phyloP scores from a whole-genome alignment of 2,113 vertebrate genomes.

The Anarrhichthys ocellatus region DNA sequence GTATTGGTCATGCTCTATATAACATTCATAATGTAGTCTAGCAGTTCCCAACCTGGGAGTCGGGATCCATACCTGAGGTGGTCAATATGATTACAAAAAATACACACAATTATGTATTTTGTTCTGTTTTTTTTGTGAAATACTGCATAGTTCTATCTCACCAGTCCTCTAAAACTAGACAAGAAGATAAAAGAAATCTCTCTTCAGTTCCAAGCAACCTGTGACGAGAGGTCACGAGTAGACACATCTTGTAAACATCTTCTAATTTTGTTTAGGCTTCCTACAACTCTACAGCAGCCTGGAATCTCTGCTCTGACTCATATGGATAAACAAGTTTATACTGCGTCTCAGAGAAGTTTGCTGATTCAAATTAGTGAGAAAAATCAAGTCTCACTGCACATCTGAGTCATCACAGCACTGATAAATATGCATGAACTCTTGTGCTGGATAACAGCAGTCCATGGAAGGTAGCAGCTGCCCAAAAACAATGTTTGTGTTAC shows the following conservation, averaged over 20 bases:
- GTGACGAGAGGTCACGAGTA: background rate
- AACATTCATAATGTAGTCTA: background rate
- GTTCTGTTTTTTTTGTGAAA: background rate
- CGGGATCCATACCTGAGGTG: background rate
- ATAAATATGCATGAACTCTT: constrained; percentile 19
- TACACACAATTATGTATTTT: background rate
- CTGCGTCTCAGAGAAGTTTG: background rate
- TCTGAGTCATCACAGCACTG: constrained; percentile 7
- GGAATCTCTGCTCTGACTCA: constrained; percentile 13
- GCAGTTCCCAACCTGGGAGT: background rate
- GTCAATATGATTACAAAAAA: background rate
- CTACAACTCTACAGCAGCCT: background rate
- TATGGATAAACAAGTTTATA: background rate
- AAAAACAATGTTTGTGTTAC: background rate
- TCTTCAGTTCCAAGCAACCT: background rate
- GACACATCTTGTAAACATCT: background rate
- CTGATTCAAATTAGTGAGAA: background rate
- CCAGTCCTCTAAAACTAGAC: background rate
- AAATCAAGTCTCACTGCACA: background rate
- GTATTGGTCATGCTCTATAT: background rate
- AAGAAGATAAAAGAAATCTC: background rate
- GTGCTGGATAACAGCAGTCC: background rate
- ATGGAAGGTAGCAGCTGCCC: background rate
- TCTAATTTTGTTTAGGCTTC: background rate
- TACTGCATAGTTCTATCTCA: background rate